Evolutionary conservation across 2,113 vertebrate genomes (phyloP).

Genomic region (Parus major): DNA sequence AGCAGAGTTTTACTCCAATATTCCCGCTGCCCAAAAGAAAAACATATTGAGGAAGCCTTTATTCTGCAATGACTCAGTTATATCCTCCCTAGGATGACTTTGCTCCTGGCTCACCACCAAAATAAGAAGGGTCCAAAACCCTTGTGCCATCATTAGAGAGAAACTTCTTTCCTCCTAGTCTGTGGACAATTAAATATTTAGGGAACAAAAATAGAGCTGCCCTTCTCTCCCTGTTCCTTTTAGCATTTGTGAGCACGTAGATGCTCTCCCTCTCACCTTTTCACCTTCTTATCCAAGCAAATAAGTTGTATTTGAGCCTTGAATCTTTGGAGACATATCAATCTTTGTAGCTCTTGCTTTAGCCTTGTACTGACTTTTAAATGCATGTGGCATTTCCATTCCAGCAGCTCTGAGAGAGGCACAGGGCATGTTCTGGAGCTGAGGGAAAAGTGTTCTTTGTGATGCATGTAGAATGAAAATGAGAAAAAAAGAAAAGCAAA

Average conservation of each 20-base stretch:
- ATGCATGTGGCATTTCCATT: background rate
- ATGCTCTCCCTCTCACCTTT: background rate
- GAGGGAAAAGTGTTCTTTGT: background rate
- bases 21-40: background rate
- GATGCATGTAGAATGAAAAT: background rate
- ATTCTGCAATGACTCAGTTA: background rate
- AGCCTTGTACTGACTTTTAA: background rate
- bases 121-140: background rate
- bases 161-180: background rate
- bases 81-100: background rate
- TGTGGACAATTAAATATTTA: background rate
- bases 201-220: background rate
- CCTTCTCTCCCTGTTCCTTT: background rate
- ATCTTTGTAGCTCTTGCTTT: background rate
- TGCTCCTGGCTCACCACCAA: background rate
- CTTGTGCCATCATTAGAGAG: background rate
- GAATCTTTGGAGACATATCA: background rate
- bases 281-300: background rate
- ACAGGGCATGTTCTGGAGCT: background rate
- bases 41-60: background rate
- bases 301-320: background rate
- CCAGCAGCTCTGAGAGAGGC: background rate
- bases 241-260: background rate
- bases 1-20: background rate
- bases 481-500: background rate